Percentiles rank a stretch among this genome's conserved stretches.
phyloP scores from a whole-genome alignment of 2,888 invertebrate genomes.

The Drosophila dives region DNA sequence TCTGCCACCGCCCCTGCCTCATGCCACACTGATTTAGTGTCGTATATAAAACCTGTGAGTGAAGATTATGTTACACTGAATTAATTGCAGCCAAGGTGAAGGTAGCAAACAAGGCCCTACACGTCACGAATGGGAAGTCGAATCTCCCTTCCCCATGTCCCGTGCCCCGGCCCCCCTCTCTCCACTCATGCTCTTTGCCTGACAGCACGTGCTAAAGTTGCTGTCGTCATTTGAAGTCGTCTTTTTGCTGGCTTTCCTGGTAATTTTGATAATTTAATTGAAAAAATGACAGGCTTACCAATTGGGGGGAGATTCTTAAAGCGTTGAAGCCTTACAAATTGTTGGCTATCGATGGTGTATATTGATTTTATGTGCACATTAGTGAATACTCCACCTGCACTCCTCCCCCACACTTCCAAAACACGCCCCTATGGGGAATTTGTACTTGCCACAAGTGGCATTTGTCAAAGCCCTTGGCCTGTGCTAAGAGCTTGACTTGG shows the following conservation, averaged over 20 bases:
- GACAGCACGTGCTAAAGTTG: constrained; percentile 76
- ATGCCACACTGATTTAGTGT: constrained; percentile 76
- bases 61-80: constrained; percentile 81
- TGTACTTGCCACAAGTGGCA: constrained; percentile 56
- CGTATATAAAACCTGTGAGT: constrained; percentile 78
- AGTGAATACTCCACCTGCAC: background rate
- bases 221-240: constrained; percentile 24
- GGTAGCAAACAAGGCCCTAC: constrained; percentile 52
- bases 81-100: constrained; percentile 80
- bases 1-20: constrained; percentile 8
- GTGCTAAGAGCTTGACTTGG: constrained; percentile 10
- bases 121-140: constrained; percentile 19
- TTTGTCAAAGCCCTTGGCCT: constrained; percentile 10
- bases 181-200: constrained; percentile 18
- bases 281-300: constrained; percentile 67
- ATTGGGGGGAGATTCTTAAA: constrained; percentile 6
- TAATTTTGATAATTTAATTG: constrained; percentile 78
- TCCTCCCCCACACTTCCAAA: background rate
- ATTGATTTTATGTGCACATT: constrained; percentile 54
- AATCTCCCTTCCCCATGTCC: background rate
- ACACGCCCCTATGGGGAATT: background rate
- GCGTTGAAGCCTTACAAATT: constrained; percentile 65
- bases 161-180: background rate
- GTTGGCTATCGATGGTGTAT: constrained; percentile 41
- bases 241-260: constrained; percentile 39